Conservation (phyloP, 35 echinoderm and acorn worm species). For the Acanthaster planci region DNA sequence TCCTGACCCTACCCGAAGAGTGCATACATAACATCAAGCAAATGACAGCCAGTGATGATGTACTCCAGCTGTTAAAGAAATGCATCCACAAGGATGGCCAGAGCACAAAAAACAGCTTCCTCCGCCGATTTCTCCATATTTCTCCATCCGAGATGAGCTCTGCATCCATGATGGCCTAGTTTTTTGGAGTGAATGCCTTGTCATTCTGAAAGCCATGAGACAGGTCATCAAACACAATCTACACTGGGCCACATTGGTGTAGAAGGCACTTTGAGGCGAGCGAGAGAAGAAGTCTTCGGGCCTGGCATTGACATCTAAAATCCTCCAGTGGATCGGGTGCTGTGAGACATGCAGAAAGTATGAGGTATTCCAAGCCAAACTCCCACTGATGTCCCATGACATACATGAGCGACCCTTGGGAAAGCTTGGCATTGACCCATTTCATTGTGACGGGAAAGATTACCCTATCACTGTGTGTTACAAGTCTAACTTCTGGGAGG, state of each 20-base stretch:
- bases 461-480: constrained; percentile 30
- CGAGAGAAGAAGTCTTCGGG: constrained; percentile 41
- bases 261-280: constrained; percentile 22
- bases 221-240: neutral
- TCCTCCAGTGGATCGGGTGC: constrained; percentile 2
- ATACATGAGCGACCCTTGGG: constrained; percentile 50
- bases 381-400: constrained; percentile 20
- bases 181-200: constrained; percentile 35
- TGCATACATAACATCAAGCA: neutral
- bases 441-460: constrained; percentile 30
- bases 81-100: constrained; percentile 40
- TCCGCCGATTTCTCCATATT: constrained; percentile 20
- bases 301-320: constrained; percentile 21
- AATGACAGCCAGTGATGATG: neutral
- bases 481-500: neutral
- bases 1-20: constrained; percentile 10
- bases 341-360: constrained; percentile 46
- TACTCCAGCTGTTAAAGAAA: constrained; percentile 24
- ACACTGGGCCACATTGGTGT: constrained; percentile 46
- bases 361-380: neutral
- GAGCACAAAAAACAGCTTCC: constrained; percentile 22
- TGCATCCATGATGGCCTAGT: constrained; percentile 41
- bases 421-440: too few species aligned
- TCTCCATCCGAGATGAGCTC: constrained; percentile 31
- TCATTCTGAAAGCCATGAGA: constrained; percentile 35